Evolutionary conservation across 2,888 invertebrate species (phyloP).

Genomic region (Hydrotaea diabolus): DNA sequence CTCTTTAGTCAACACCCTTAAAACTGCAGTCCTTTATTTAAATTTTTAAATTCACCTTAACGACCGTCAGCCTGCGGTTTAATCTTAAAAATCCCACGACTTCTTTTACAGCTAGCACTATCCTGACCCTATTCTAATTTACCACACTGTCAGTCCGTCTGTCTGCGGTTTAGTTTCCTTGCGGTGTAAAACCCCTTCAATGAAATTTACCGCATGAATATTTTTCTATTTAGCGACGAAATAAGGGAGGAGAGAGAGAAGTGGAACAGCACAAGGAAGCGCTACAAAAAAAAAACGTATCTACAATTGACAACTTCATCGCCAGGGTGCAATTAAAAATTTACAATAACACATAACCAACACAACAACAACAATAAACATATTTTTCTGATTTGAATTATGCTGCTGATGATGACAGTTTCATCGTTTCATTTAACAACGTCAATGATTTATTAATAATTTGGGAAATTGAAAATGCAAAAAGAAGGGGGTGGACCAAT

Average conservation of each 20-base stretch:
- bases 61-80: no score
- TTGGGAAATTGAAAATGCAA: constrained; percentile 2
- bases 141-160: background rate
- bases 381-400: constrained; percentile 65
- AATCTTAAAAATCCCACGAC: no score
- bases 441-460: constrained; percentile 60
- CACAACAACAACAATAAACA: constrained; percentile 47
- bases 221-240: constrained; percentile 4
- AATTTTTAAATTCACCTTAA: no score
- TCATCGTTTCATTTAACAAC: constrained; percentile 59
- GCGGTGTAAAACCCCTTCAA: constrained; percentile 55
- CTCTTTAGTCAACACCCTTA: no score
- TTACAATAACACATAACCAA: background rate
- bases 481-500: background rate
- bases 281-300: constrained; percentile 12
- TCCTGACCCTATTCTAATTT: background rate
- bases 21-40: no score
- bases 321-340: constrained; percentile 65
- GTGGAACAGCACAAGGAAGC: no score
- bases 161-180: background rate
- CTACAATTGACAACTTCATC: constrained; percentile 65
- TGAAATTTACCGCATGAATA: constrained; percentile 31
- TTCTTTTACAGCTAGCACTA: no score
- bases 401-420: constrained; percentile 65
- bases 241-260: background rate